Evolutionary conservation across 2,113 vertebrate species (phyloP), one percentile per base, ranked within the genome.

Genomic region (Syngnathus scovelli): DNA sequence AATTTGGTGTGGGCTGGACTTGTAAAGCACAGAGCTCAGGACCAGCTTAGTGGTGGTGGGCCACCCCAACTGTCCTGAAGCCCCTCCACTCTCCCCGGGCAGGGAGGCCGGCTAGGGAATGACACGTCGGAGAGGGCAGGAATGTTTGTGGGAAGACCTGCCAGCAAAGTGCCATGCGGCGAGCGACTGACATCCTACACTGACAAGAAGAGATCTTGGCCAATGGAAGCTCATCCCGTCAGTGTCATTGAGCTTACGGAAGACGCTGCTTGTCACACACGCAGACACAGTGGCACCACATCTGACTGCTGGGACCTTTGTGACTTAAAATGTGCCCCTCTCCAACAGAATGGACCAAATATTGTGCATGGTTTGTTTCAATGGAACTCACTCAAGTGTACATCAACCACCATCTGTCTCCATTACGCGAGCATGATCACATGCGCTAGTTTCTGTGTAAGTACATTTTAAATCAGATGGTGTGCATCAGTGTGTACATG

Each of bases 91-190:
- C 76, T 77, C 83, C 66, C 81, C 72, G 76, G 80, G 81, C 85
- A 79, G 88, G 84, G 88, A 87, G 87, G 88, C 86, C 84, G 89
- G 89, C 86, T 79, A 80, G 85, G 89, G 89, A 90, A 90, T 89
- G 89, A 76, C 46, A 77, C 74, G 83, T 83, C 83, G 80, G 79
- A 78, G 87, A 89, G 79, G 81, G 82, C 73, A 90, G 87, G 87
- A 90, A 91, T 91, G 89, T 90, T 71, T 80, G 74, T 69, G 75
- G 27, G 86, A 82, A 78, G 76, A 85, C 81, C 84, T 90, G 91
- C 91, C 90, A 91, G 89, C 85, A 79, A 92, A 90, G 89, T 90
- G 89, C 89, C 91, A 90, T 78, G 90, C 83, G 75, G 87, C 58
- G 85, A 88, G 86, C 80, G 78, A 89, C 84, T 85, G 86, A n/a